Evolutionary conservation across 2,113 vertebrate species (phyloP).

Genomic region (Okapia johnstoni): DNA sequence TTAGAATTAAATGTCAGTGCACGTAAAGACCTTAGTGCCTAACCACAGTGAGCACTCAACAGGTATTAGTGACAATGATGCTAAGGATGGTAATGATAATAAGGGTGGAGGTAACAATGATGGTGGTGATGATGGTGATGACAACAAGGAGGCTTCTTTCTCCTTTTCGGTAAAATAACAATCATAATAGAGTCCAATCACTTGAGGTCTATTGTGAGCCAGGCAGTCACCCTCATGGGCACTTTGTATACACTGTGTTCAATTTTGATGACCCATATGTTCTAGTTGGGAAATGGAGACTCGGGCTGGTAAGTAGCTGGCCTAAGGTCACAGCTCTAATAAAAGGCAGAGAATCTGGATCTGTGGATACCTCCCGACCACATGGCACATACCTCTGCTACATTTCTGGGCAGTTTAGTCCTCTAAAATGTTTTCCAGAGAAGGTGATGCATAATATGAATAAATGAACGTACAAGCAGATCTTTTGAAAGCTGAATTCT

Average conservation of each 20-base stretch:
- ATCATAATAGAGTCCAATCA: neutral
- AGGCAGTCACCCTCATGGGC: neutral
- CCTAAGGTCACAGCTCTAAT: neutral
- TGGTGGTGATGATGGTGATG: neutral
- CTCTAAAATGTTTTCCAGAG: neutral
- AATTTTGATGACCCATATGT: neutral
- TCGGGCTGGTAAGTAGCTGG: neutral
- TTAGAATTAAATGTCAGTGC: neutral
- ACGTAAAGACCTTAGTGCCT: neutral
- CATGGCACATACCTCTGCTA: neutral
- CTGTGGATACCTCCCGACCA: neutral
- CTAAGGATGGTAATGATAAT: neutral
- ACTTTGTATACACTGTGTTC: neutral
- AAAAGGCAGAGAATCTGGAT: neutral
- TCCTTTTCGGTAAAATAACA: neutral
- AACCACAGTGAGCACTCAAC: neutral
- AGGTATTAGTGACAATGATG: neutral
- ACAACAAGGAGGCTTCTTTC: neutral
- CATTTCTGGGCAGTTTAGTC: neutral
- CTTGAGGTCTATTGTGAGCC: neutral
- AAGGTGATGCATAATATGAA: neutral
- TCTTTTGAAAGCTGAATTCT: neutral
- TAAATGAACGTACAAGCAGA: neutral
- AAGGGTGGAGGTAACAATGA: neutral
- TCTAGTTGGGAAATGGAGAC: neutral